phyloP scores from a whole-genome alignment of 2,113 vertebrate species.

The Elephantulus edwardii region DNA sequence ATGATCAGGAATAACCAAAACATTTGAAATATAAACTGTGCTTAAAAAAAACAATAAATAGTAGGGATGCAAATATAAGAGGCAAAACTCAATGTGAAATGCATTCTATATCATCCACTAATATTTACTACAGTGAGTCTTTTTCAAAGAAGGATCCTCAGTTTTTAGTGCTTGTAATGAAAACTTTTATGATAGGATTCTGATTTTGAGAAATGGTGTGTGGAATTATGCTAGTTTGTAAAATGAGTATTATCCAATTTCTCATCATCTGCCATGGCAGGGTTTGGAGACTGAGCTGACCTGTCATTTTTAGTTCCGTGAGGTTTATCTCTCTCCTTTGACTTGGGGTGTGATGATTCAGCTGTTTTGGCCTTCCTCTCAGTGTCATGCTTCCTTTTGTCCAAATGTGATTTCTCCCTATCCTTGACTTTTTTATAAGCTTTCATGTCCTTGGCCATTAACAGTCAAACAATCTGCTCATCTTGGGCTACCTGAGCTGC shows the following conservation, averaged over 20 bases:
- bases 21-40: slow-evolving; percentile 64
- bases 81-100: slow-evolving; percentile 41
- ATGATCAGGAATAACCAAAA: slow-evolving; percentile 65
- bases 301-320: slow-evolving; percentile 88
- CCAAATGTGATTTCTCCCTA: slow-evolving; percentile 87
- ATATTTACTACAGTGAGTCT: slow-evolving; percentile 81
- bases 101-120: slow-evolving; percentile 77
- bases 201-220: too few species aligned
- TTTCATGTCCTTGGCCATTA: slow-evolving; percentile 95
- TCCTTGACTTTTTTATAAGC: slow-evolving; percentile 89
- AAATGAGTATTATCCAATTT: too few species aligned
- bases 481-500: slow-evolving; percentile 92
- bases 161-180: slow-evolving; percentile 83
- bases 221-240: too few species aligned
- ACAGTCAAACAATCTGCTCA: slow-evolving; percentile 94
- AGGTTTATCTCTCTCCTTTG: slow-evolving; percentile 87
- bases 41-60: slow-evolving; percentile 70
- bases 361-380: slow-evolving; percentile 84
- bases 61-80: slow-evolving; percentile 55
- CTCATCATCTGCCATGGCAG: too few species aligned
- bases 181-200: too few species aligned
- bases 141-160: slow-evolving; percentile 77
- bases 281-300: slow-evolving; percentile 85
- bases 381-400: slow-evolving; percentile 87
- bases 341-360: slow-evolving; percentile 85